phyloP scores from a whole-genome alignment of 2,113 vertebrate species.

The Ellobius talpinus region DNA sequence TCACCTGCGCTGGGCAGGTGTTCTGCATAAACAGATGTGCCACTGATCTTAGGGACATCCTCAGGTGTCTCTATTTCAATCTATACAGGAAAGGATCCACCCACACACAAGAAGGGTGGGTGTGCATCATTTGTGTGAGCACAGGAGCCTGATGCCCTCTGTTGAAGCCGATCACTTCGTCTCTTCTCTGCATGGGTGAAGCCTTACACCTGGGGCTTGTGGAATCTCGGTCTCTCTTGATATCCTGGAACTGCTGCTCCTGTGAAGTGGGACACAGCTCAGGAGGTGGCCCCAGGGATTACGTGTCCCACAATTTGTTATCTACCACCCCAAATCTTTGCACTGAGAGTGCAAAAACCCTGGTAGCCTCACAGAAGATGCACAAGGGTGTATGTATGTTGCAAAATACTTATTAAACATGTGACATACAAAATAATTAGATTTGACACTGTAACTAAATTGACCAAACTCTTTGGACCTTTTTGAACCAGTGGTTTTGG shows the following conservation, averaged over 20 bases:
- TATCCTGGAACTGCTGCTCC: not conserved
- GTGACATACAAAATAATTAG: not conserved
- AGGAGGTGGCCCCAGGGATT: too few relatives aligned
- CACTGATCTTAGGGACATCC: not conserved
- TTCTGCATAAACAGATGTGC: not conserved
- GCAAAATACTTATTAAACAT: not conserved
- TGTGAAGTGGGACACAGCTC: too few relatives aligned
- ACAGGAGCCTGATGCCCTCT: rapidly evolving
- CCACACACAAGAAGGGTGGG: rapidly evolving
- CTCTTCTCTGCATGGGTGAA: not conserved
- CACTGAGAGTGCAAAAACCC: not conserved
- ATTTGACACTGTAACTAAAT: not conserved
- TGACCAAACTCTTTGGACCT: not conserved
- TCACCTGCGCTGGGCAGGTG: not conserved
- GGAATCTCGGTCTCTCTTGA: not conserved
- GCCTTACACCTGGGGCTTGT: not conserved
- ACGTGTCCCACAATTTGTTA: not conserved
- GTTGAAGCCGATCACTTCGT: not conserved
- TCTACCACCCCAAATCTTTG: not conserved
- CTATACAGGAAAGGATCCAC: not conserved
- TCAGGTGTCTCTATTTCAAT: too few relatives aligned
- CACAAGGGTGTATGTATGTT: rapidly evolving
- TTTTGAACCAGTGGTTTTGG: not conserved
- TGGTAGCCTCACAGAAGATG: not conserved
- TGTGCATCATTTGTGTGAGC: too few relatives aligned